These are phyloP conservation scores for Palaemon carinicauda DNA, from an alignment of 1,140 invertebrate species.

Conservation along the genomic window DNA sequence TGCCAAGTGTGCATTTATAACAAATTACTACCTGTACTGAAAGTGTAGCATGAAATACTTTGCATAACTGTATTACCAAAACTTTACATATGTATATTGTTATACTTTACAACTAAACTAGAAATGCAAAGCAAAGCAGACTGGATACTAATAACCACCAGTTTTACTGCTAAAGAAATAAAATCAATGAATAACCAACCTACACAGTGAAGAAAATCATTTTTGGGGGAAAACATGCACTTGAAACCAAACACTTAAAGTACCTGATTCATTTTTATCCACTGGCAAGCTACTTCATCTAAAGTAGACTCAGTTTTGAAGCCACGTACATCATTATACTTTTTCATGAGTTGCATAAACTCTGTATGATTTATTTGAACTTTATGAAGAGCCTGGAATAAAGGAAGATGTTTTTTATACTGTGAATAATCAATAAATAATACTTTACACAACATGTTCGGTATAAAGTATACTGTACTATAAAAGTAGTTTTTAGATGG, in stretches of 20 bases:
- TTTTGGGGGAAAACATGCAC: not conserved
- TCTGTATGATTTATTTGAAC: constrained; percentile 38
- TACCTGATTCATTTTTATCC: constrained; percentile 49
- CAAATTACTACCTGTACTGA: no score
- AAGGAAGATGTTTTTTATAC: no score
- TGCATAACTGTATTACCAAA: no score
- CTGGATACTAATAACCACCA: no score
- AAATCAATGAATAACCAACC: not conserved
- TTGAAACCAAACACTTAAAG: not conserved
- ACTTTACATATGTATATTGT: no score
- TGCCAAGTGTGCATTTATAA: no score
- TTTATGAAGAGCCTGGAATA: constrained; percentile 32
- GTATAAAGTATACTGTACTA: no score
- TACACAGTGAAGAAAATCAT: not conserved
- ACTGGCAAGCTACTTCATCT: constrained; percentile 36
- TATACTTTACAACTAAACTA: no score
- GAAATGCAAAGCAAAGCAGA: not conserved
- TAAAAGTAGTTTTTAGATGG: no score
- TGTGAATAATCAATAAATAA: not conserved
- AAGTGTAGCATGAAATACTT: no score
- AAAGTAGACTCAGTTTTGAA: not conserved
- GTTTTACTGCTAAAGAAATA: no score
- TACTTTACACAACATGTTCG: no score
- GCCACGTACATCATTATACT: not conserved
- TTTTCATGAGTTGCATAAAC: constrained; percentile 32